phyloP scores from a whole-genome alignment of 2,113 vertebrate genomes.

The Myiopsitta monachus region DNA sequence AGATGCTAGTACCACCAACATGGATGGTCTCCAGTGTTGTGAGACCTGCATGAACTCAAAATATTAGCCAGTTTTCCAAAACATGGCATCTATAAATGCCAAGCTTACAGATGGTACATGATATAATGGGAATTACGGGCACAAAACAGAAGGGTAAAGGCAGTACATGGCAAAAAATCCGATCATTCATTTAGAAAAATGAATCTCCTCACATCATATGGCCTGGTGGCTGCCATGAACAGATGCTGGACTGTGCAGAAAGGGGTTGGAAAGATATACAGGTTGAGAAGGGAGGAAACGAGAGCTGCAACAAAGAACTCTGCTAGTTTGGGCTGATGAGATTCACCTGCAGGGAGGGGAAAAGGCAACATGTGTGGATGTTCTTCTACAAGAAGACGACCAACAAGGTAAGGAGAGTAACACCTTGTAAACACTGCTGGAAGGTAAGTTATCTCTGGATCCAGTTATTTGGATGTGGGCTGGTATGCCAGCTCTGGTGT shows the following conservation, averaged over 20 bases:
- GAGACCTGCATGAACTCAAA: background rate
- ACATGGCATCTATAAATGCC: conserved; percentile 20
- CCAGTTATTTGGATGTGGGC: background rate
- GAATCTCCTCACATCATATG: background rate
- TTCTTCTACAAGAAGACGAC: background rate
- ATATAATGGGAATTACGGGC: background rate
- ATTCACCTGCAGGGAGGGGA: background rate
- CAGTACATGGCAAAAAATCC: background rate
- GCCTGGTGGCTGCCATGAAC: background rate
- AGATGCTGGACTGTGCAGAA: conserved; percentile 6
- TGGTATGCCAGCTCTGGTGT: background rate
- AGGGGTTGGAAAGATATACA: background rate
- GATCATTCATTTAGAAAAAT: background rate
- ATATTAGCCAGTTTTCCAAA: conserved; percentile 1
- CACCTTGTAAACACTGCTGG: accelerated
- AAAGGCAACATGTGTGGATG: background rate
- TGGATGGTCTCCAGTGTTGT: conserved; percentile 17
- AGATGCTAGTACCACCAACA: background rate
- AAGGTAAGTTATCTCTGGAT: background rate
- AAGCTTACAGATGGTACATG: conserved; percentile 6
- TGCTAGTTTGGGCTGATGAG: background rate
- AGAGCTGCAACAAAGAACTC: background rate
- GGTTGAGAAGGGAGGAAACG: background rate
- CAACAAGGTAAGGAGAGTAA: background rate
- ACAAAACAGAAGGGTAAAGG: background rate